Evolutionary conservation across 2,113 vertebrate species (phyloP), one percentile per base, ranked within the genome.

Genomic region (Toxostoma redivivum): DNA sequence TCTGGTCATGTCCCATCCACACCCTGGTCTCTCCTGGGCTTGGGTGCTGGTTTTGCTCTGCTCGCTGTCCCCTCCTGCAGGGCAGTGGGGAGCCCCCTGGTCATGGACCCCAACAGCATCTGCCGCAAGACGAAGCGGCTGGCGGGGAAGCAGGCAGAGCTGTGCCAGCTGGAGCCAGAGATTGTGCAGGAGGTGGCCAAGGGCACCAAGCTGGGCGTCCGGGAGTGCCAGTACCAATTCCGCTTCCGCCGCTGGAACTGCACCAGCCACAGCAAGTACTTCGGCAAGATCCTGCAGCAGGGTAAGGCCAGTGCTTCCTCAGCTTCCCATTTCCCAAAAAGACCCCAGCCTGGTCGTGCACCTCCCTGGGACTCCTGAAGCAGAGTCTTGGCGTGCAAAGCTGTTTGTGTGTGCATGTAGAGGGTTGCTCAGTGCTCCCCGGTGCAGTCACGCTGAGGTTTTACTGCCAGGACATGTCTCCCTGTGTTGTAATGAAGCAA

Each of bases 31-130:
- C 60, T 65, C 15, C 40, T 1, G 7, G 51, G 69, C 25, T 57
- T 7, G 24, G 83, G 74, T 87, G 74, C 93, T 78, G 78, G 50
- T 88, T 90, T 90, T 96, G 73, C 90, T 95, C 80, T 97, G 93
- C 90, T 88, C 70, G 50, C 42, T 95, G 67, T 97, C 88, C 83
- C 95, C 85, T 95, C 95, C 85, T 95, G 95, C 97, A 99, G 99
- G 99, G 99, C 99, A 60, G 99, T 99, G 98, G 99, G 99, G 91
- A 99, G 99, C 96, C 99, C 99, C 44, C 97, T 99, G 98, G 99
- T 99, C 97, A 99, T 99, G 99, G 99, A 99, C 94, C 99, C 99
- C 72, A 99, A 99, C 97, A 99, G 99, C 97, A 99, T 99, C 97
- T 99, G 99, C 97, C 98, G 99, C 96, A 99, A 99, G 98, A 99